Base-by-base conservation (phyloP, 2,113 vertebrate species). In the Gulo gulo region DNA sequence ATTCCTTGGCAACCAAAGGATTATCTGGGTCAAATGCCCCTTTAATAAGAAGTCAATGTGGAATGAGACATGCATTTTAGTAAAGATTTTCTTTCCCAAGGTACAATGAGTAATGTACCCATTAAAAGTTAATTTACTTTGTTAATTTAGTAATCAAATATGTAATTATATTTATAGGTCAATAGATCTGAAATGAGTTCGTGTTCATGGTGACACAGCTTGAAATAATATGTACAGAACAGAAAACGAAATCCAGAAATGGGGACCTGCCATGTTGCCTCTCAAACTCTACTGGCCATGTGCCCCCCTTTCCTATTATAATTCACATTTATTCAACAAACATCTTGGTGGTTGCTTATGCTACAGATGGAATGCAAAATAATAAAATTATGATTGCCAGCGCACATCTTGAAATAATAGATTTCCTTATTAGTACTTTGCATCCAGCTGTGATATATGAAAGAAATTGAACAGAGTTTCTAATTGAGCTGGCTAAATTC, bases 111-210 rank as follows among this genome's bases (percentile, higher is more conserved):
- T 82, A 87, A 85, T 78, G 4, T 10, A 71, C 4, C 6, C 20
- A 52, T 81, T 89, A 91, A 69, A 95, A 36, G 47, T 86, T 95
- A 88, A 91, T 91, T 93, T 85, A 15, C 65, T 95, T 95, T 94
- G 76, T 42, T 94, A 83, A 88, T 90, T 96, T 97, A 93, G 52
- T 88, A 45, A 93, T 92, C 69, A 94, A 71, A 80, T 84, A 78
- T 39, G 39, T 85, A 90, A 84, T 94, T 95, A 31, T 90, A 94
- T 76, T 97, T 95, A 74, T 20, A 92, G 61, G 26, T 76, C 36
- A 84, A 23, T 59, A 96, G 59, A 71, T 36, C 24, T 95, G 83
- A 88, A 78, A 45, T 90, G 42, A 94, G 23, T 88, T 91, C 14
- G 6, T 47, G 20, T 88, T 91, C 14, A 4, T 47, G 18, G 8